These are phyloP conservation scores for Amia ocellicauda DNA, from an alignment of 2,113 vertebrate species.

Conservation along the genomic window DNA sequence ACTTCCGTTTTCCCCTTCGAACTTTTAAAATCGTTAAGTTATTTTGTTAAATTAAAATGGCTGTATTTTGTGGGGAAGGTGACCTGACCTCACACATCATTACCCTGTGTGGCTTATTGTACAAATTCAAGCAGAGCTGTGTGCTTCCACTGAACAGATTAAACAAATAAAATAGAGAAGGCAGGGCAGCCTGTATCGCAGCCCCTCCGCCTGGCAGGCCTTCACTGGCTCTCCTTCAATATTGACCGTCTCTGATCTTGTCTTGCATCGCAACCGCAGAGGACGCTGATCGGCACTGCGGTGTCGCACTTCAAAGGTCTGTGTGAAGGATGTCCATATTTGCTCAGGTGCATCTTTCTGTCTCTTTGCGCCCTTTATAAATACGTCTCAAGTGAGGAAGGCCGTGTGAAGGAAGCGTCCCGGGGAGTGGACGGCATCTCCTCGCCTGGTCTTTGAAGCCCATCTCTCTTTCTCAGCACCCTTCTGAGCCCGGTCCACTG, in stretches of 20 bases:
- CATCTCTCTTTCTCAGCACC: conserved; percentile 14
- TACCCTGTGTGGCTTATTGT: no score
- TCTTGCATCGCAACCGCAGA: background rate
- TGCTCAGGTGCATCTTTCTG: conserved; percentile 60
- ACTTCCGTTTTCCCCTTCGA: no score
- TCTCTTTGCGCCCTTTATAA: conserved; percentile 55
- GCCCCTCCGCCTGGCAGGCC: no score
- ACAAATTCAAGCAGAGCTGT: no score
- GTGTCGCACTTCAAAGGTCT: conserved; percentile 58
- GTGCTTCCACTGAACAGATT: no score
- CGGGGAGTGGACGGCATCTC: conserved; percentile 10
- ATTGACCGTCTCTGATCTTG: conserved; percentile 7
- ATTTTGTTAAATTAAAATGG: no score
- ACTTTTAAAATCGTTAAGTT: no score
- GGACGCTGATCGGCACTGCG: conserved; percentile 31
- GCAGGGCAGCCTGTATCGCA: no score
- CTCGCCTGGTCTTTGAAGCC: background rate
- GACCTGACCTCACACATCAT: no score
- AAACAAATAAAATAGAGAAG: no score
- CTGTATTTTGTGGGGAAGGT: no score
- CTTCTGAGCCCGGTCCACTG: conserved; percentile 13
- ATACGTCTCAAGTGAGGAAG: conserved; percentile 57
- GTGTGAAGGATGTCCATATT: conserved; percentile 66
- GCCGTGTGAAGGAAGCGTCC: conserved; percentile 52
- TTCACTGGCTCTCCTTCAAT: background rate